Evolutionary conservation across 2,113 vertebrate genomes (phyloP).

Genomic region (Bagarius yarrelli): DNA sequence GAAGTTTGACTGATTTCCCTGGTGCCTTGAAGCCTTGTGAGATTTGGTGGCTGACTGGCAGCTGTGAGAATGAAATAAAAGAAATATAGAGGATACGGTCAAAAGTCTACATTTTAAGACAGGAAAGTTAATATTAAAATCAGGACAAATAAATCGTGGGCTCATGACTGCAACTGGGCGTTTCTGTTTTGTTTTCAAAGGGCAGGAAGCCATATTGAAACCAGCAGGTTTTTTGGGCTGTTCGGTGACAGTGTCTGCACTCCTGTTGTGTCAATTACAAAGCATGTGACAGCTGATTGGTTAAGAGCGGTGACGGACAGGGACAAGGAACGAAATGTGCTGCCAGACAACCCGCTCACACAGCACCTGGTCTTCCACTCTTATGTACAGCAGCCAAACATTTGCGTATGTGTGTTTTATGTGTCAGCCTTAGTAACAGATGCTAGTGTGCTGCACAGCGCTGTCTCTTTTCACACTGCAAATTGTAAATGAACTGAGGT

Average conservation of each 20-base stretch:
- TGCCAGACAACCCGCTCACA: constrained; percentile 61
- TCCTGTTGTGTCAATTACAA: constrained; percentile 55
- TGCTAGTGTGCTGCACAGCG: constrained; percentile 27
- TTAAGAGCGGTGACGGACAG: constrained; percentile 60
- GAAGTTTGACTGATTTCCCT: constrained; percentile 52
- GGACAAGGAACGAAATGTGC: constrained; percentile 41
- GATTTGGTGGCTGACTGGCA: constrained; percentile 34
- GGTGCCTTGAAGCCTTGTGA: constrained; percentile 32
- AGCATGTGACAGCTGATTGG: constrained; percentile 59
- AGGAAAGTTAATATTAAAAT: constrained; percentile 44
- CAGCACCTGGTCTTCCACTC: constrained; percentile 63
- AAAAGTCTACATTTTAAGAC: not conserved
- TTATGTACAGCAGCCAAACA: constrained; percentile 36
- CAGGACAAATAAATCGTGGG: not conserved
- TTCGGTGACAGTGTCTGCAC: constrained; percentile 56
- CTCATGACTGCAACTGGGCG: constrained; percentile 67
- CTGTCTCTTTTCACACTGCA: constrained; percentile 18
- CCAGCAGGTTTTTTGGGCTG: constrained; percentile 69
- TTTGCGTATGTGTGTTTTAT: constrained; percentile 37
- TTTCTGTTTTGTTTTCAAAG: constrained; percentile 63
- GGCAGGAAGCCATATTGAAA: constrained; percentile 72
- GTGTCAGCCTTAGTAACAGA: constrained; percentile 29
- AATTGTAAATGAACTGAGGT: constrained; percentile 18
- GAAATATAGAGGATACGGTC: not conserved
- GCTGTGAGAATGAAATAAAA: constrained; percentile 5